These are phyloP conservation scores for Sterna hirundo DNA, from an alignment of 2,113 vertebrate genomes.

Conservation along the genomic window DNA sequence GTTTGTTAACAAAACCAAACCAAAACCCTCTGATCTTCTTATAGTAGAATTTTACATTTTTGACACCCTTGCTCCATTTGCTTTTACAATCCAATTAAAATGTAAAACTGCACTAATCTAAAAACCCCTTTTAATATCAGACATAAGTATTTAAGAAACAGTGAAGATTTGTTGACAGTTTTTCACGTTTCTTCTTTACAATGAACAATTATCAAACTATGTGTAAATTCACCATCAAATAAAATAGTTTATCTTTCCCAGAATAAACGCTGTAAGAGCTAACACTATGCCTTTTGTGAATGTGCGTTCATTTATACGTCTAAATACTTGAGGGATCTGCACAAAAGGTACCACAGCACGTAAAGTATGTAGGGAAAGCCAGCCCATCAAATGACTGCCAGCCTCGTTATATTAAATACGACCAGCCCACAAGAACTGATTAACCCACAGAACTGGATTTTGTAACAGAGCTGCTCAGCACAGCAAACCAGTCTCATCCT, in stretches of 20 bases:
- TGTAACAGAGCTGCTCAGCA: fast-evolving
- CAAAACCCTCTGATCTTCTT: neutral
- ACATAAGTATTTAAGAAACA: neutral
- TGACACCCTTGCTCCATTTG: neutral
- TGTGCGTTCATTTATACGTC: neutral
- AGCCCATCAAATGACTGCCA: neutral
- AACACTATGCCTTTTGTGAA: neutral
- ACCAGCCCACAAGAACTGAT: neutral
- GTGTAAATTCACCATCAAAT: neutral
- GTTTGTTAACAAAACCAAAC: neutral
- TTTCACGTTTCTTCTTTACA: neutral
- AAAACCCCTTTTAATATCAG: neutral
- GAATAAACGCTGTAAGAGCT: neutral
- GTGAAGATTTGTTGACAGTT: neutral
- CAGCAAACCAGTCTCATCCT: neutral
- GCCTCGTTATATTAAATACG: neutral
- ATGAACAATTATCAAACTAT: neutral
- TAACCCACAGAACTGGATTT: neutral
- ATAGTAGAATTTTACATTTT: neutral
- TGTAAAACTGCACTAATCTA: neutral
- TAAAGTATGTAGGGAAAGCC: neutral
- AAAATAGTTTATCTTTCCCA: neutral
- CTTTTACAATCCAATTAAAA: neutral
- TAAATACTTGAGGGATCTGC: neutral
- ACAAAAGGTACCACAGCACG: neutral